Conservation (phyloP, 2,888 invertebrate genomes). For the Pyrocoelia pectoralis region DNA sequence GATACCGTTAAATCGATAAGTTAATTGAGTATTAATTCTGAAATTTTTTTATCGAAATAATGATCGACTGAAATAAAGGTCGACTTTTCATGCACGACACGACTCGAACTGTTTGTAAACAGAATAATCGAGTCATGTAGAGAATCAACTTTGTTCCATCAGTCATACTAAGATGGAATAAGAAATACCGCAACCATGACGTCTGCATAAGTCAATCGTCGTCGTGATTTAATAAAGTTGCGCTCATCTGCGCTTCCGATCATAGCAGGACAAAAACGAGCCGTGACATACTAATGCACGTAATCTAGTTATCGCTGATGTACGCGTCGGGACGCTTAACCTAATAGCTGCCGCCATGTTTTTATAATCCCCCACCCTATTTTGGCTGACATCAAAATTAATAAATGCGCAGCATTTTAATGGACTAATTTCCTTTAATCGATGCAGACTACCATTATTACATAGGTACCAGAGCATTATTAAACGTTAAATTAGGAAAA, state of each 20-base stretch:
- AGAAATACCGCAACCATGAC: conserved; percentile 31
- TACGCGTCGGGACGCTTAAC: conserved; percentile 45
- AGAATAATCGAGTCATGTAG: conserved; percentile 57
- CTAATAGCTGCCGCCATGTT: conserved; percentile 47
- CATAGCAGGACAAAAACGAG: conserved; percentile 49
- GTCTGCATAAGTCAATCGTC: conserved; percentile 37
- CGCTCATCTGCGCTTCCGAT: conserved; percentile 41
- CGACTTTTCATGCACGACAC: conserved; percentile 54
- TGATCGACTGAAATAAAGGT: conserved; percentile 30
- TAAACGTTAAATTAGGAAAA: conserved; percentile 38
- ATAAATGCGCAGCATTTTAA: conserved; percentile 42
- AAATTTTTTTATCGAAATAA: conserved; percentile 21
- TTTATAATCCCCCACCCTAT: conserved; percentile 41
- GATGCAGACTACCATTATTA: conserved; percentile 41
- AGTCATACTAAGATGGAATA: conserved; percentile 35
- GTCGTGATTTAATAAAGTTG: conserved; percentile 46
- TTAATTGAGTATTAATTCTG: background rate
- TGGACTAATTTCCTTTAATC: conserved; percentile 43
- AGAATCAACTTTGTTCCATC: conserved; percentile 50
- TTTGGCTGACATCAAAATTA: conserved; percentile 41
- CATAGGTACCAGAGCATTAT: conserved; percentile 41
- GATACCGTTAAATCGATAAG: background rate
- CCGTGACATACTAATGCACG: conserved; percentile 55
- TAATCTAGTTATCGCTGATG: conserved; percentile 52
- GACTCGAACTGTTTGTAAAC: conserved; percentile 57